Conservation (phyloP, 2,797 vertebrate genomes). For the Takifugu rubripes region DNA sequence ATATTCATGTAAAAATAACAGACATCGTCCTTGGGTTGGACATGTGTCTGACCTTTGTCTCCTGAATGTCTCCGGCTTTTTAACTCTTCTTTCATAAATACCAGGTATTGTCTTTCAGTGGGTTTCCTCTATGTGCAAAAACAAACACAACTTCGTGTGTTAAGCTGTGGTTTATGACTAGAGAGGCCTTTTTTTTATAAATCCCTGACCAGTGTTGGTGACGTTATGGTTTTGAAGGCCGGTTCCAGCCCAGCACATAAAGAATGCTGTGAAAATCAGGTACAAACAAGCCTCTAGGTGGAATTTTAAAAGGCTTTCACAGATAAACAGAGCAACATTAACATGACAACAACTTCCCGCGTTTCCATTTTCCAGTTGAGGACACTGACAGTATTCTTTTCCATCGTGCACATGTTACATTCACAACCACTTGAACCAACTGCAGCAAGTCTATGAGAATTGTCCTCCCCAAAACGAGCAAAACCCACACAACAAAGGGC, state of each 20-base stretch:
- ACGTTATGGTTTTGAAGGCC: no score
- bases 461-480: slow-evolving; percentile 61
- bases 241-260: no score
- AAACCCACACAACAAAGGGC: slow-evolving; percentile 54
- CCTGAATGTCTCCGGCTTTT: slow-evolving; percentile 30
- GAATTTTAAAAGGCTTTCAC: slow-evolving; percentile 3
- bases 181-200: no score
- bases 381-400: slow-evolving; percentile 30
- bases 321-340: no score
- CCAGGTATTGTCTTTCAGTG: no score
- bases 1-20: slow-evolving; percentile 1
- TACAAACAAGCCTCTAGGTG: neutral
- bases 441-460: slow-evolving; percentile 56
- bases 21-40: no score
- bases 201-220: no score
- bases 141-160: no score
- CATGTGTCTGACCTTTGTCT: slow-evolving; percentile 52
- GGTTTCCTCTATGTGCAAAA: no score
- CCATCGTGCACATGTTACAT: slow-evolving; percentile 27
- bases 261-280: neutral
- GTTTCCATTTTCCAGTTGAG: slow-evolving; percentile 26
- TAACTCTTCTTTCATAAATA: slow-evolving; percentile 33
- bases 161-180: no score
- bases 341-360: slow-evolving; percentile 9
- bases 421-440: slow-evolving; percentile 55